Base-by-base conservation (phyloP, 2,113 vertebrate genomes). In the Leuciscus idus region DNA sequence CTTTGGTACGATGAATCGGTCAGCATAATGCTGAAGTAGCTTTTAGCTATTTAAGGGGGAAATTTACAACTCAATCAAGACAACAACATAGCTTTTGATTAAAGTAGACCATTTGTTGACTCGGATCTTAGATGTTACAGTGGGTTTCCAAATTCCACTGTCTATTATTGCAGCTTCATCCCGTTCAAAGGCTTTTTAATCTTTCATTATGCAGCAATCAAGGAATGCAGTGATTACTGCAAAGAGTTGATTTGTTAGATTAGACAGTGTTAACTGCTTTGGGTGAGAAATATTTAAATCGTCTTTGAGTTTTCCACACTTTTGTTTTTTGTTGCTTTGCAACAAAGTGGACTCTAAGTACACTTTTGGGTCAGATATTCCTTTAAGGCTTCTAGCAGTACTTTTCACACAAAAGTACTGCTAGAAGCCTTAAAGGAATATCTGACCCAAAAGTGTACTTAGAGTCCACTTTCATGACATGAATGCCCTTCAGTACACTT, bases 31-130 rank as follows among this genome's bases (percentile, higher is more conserved):
- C 15, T 68, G 70, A 76, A 74, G 52, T 46, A 10, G n/a, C 73
- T 28, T 74, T 26, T 36, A n/a, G 26, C 57, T 81, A 52, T 55
- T 73, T 30, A 73, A 19, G 23, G 33, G 23, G 12, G 59, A 84
- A 26, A 75, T 68, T 52, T 74, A 66, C 52, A 62, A 85, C n/a
- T 81, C 13, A 48, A 57, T 68, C 43, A n/a, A 33, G 70, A 57
- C 57, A 66, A 81, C 50, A 39, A 74, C 50, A 81, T 82, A 46
- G 26, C 50, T 61, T 76, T 81, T 82, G 48, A 59, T 55, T 72
- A 17, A 66, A 70, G 17, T n/a, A 2, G 11, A 61, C 11, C 59
- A 79, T 43, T 70, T 68, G 21, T 77, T 57, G 59, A 10, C 73
- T 61, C 39, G 23, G 15, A 4, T 17, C 19, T 84, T 76, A 48